Percentiles rank a stretch among this genome's conserved stretches.
phyloP scores from a whole-genome alignment of 2,888 invertebrate species.

The Stomorhina lunata region DNA sequence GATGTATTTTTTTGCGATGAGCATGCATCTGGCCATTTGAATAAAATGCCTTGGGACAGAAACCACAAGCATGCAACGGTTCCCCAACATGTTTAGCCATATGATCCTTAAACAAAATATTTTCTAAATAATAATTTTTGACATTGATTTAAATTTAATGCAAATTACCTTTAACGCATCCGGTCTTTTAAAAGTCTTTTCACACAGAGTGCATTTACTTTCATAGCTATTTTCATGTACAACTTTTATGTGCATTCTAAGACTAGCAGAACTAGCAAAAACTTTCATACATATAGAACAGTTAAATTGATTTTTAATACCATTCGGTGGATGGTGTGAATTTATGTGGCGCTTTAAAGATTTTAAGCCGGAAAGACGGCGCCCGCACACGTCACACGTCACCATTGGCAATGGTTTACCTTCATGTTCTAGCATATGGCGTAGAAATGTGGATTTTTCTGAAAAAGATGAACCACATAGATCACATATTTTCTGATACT shows the following conservation, averaged over 20 bases:
- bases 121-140: no score
- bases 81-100: conserved; percentile 79
- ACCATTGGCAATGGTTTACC: conserved; percentile 72
- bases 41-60: conserved; percentile 78
- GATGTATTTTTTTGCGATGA: conserved; percentile 77
- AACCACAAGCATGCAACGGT: conserved; percentile 76
- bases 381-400: conserved; percentile 75
- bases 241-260: conserved; percentile 76
- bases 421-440: conserved; percentile 76
- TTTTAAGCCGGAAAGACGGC: conserved; percentile 65
- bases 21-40: conserved; percentile 79
- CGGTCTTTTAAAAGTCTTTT: conserved; percentile 77
- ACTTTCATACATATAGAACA: conserved; percentile 77
- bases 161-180: neutral
- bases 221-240: conserved; percentile 75
- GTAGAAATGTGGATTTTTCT: conserved; percentile 53
- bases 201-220: conserved; percentile 76
- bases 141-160: neutral
- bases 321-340: conserved; percentile 74
- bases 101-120: conserved; percentile 77
- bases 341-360: conserved; percentile 75
- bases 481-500: conserved; percentile 76
- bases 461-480: conserved; percentile 76
- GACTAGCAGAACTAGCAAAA: conserved; percentile 76
- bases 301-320: conserved; percentile 70